Conservation (phyloP, 53 echinoderm and acorn worm genomes). For the Paracentrotus lividus region DNA sequence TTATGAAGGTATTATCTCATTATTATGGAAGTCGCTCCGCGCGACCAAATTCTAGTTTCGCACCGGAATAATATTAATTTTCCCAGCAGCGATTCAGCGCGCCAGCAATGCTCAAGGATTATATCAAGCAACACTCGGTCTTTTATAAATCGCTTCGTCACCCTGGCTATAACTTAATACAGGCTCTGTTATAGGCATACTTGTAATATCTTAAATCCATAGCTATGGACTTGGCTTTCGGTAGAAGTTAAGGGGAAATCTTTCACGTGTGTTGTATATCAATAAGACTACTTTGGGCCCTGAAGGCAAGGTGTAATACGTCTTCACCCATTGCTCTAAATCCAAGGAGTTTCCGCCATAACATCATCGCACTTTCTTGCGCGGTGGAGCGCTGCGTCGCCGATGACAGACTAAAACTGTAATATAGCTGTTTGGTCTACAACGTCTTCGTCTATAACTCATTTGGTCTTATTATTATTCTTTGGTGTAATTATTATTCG, state of each 20-base stretch:
- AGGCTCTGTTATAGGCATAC: background rate
- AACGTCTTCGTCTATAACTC: too few relatives aligned
- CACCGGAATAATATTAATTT: slow-evolving; percentile 70
- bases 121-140: background rate
- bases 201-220: slow-evolving; percentile 20
- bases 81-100: slow-evolving; percentile 7
- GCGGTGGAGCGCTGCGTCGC: background rate
- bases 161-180: background rate
- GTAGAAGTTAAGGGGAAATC: background rate
- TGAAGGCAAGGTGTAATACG: background rate
- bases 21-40: slow-evolving; percentile 37
- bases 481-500: too few relatives aligned
- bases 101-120: background rate
- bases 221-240: background rate
- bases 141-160: slow-evolving; percentile 46
- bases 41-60: slow-evolving; percentile 38
- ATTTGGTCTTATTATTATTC: too few relatives aligned
- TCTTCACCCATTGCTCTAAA: slow-evolving; percentile 35
- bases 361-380: slow-evolving; percentile 56
- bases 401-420: slow-evolving; percentile 53
- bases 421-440: too few relatives aligned
- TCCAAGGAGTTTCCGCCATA: slow-evolving; percentile 60
- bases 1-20: slow-evolving; percentile 51
- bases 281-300: background rate
- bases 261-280: slow-evolving; percentile 54